Base-by-base conservation (phyloP, 2,888 invertebrate genomes). In the Galerucella calmariensis region DNA sequence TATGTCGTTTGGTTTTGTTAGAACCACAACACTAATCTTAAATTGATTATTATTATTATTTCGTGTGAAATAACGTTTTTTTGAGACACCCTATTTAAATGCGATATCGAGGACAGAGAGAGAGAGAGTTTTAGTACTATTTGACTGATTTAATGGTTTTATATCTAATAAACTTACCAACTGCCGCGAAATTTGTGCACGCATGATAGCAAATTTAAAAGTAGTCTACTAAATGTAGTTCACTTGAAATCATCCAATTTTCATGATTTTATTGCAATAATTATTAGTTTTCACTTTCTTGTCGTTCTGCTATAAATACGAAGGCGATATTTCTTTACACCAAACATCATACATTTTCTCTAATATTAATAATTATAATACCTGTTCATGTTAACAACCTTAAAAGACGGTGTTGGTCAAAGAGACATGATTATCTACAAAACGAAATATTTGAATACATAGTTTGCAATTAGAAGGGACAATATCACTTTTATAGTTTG, bases 101-200 rank as follows among this genome's bases (percentile, higher is more conserved):
- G 20, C 10, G 20, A 56, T 56, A 56, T 20, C 20, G 56, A 20
- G 20, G 20, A 56, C 16, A 20, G 56, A 53, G 53, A 20, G 56
- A 53, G 53, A 20, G 20, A 53, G 53, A 53, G 53, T 53, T 53
- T 53, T 53, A 53, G 8, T n/a, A 16, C 8, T 53, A 53, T 53
- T 53, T 53, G 53, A 53, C 53, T 53, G 53, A 53, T 53, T 53
- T 53, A 53, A 53, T 14, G 14, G 48, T 48, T 48, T 12, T 14
- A 48, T 53, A n/a, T 53, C 16, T 16, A 53, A 53, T 53, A 53
- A n/a, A 53, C 4, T 16, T 16, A 53, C 53, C 48, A 48, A 5
- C 48, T 48, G 48, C 48, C 48, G 48, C 48, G 48, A 53, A 53
- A 53, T n/a, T 53, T n/a, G 53, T 53, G n/a, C n/a, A 53, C 53